Conservation (phyloP, 2,113 vertebrate genomes). For the Embiotoca jacksoni region DNA sequence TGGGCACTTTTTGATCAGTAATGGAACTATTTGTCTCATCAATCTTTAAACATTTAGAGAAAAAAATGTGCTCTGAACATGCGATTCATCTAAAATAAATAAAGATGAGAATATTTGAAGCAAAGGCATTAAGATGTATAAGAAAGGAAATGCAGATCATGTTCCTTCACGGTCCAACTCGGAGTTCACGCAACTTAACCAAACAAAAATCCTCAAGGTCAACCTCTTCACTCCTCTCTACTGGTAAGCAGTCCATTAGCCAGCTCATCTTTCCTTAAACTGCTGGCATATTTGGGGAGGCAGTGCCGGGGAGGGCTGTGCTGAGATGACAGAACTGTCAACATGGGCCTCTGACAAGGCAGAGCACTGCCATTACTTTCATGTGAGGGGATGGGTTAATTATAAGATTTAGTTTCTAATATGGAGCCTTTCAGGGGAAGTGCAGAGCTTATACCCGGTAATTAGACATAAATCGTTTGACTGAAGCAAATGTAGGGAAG, state of each 20-base stretch:
- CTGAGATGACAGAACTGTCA: constrained; percentile 80
- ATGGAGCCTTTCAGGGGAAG: constrained; percentile 80
- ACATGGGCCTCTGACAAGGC: constrained; percentile 72
- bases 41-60: background rate
- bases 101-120: background rate
- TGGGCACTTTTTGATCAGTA: no score
- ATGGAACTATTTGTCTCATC: background rate
- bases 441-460: constrained; percentile 77
- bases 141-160: background rate
- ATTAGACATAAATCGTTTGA: constrained; percentile 83
- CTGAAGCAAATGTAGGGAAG: constrained; percentile 66
- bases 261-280: constrained; percentile 72
- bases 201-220: constrained; percentile 63
- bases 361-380: constrained; percentile 81
- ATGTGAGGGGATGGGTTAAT: constrained; percentile 84
- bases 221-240: constrained; percentile 43
- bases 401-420: constrained; percentile 84
- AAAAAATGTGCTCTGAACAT: background rate
- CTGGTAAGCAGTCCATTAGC: constrained; percentile 64
- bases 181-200: constrained; percentile 31
- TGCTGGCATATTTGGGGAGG: constrained; percentile 59
- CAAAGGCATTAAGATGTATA: background rate
- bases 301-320: constrained; percentile 54
- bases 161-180: background rate
- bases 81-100: background rate